Conservation (phyloP, 2,888 invertebrate genomes). For the Taphrorychus bicolor region DNA sequence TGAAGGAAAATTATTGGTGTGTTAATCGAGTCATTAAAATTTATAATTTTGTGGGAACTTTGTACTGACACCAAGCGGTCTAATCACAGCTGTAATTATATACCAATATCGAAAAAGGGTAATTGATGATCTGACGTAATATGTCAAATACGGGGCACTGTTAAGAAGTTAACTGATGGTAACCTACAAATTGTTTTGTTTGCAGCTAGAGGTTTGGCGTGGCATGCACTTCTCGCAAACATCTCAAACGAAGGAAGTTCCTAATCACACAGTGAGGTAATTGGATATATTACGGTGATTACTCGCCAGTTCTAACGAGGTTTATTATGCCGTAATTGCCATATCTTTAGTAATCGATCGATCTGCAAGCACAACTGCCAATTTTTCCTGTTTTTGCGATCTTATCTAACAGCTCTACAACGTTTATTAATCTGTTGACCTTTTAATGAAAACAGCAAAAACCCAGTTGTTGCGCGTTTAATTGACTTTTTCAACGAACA, state of each 20-base stretch:
- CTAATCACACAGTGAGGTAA: constrained; percentile 2
- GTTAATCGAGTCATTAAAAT: not conserved
- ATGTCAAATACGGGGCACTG: not conserved
- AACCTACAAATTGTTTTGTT: not conserved
- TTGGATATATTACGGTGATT: constrained; percentile 6
- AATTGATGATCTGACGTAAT: not conserved
- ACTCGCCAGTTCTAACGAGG: constrained; percentile 3
- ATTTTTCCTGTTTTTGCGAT: not conserved
- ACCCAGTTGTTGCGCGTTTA: too few species aligned
- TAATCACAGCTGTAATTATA: not conserved
- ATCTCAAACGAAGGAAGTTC: not conserved
- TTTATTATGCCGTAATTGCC: constrained; percentile 3
- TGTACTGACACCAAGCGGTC: not conserved
- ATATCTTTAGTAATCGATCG: constrained; percentile 2
- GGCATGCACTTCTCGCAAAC: not conserved
- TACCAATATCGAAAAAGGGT: not conserved
- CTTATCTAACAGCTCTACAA: not conserved
- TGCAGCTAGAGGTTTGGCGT: not conserved
- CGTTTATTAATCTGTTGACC: not conserved
- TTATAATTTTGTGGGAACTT: not conserved
- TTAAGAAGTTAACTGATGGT: not conserved
- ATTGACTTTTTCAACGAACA: too few species aligned
- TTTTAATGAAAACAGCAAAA: constrained; percentile 1
- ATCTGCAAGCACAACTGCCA: constrained; percentile 2
- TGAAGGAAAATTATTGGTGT: not conserved